Base-by-base conservation (phyloP, 2,113 vertebrate species). In the Haemorhous mexicanus region DNA sequence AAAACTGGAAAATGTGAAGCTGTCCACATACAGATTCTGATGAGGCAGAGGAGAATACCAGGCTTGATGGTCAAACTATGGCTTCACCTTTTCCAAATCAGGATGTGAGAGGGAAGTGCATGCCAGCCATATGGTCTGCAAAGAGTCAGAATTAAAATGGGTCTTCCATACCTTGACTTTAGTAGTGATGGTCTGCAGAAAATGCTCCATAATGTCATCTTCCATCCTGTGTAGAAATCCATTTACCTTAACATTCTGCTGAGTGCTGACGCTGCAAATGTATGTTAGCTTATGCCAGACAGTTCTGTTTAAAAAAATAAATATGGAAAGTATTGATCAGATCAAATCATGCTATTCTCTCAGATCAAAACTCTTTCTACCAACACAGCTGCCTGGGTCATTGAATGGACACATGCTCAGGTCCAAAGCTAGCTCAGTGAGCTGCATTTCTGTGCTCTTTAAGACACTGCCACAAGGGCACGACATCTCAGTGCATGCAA, bases 241-340 rank as follows among this genome's bases (percentile, higher is more conserved):
- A 67, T 88, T 87, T 44, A 90, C 78, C 18, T 73, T 77, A n/a
- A n/a, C 35, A 59, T 90, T 61, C 69, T 93, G 85, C 41, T 26
- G 55, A 39, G 68, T 88, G 64, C 74, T 90, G 46, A 77, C 67
- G 43, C n/a, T 87, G 58, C 21, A 91, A 58, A 89, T 83, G 35
- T 95, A 73, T 10, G 63, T 94, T 39, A 97, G 66, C 26, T 90
- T 89, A 68, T 43, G 37, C 97, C 96, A 97, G 35, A 66, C 66
- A 81, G 66, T 33, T 56, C 96, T 97, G 72, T 84, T 35, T 11
- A 93, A 64, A 67, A 90, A 73, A 56, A 69, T 16, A 62, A 43
- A 66, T 24, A 85, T 22, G 52, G 35, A 93, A 96, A 92, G 2
- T 78, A 89, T 78, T 87, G 78, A 93, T 89, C 39, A 78, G 64